phyloP scores from a whole-genome alignment of 2,113 vertebrate species.

The Nesoenas mayeri region DNA sequence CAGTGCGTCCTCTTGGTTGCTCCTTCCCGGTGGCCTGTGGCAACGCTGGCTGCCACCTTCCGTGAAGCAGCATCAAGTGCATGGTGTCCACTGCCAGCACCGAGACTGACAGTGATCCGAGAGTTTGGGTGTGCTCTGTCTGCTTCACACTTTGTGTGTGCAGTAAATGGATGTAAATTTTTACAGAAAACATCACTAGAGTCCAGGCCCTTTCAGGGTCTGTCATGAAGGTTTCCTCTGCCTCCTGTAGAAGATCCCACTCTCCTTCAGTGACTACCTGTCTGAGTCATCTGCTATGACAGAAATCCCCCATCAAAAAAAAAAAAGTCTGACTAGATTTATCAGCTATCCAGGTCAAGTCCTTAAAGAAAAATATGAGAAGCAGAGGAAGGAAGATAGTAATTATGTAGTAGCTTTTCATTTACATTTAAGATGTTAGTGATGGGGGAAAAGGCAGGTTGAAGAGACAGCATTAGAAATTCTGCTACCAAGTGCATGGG shows the following conservation, averaged over 20 bases:
- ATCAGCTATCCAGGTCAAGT: neutral
- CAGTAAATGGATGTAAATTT: neutral
- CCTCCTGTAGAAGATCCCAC: neutral
- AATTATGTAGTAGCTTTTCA: neutral
- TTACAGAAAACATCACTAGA: neutral
- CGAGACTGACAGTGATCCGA: neutral
- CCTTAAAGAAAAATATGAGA: neutral
- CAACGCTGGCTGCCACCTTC: neutral
- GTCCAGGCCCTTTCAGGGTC: neutral
- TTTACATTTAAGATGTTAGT: neutral
- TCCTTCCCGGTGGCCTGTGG: neutral
- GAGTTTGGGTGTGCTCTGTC: neutral
- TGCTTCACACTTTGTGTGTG: fast-evolving
- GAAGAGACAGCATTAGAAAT: neutral
- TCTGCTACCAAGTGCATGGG: neutral
- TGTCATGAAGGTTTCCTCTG: neutral
- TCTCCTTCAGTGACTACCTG: neutral
- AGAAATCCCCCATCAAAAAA: neutral
- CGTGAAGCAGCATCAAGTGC: neutral
- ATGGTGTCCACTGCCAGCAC: neutral
- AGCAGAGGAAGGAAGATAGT: neutral
- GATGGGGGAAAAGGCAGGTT: neutral
- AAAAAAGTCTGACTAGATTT: neutral
- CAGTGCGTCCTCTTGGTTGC: neutral
- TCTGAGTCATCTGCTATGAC: neutral